These are phyloP conservation scores for Prunella himalayana DNA, from an alignment of 2,113 vertebrate genomes.

Conservation along the genomic window DNA sequence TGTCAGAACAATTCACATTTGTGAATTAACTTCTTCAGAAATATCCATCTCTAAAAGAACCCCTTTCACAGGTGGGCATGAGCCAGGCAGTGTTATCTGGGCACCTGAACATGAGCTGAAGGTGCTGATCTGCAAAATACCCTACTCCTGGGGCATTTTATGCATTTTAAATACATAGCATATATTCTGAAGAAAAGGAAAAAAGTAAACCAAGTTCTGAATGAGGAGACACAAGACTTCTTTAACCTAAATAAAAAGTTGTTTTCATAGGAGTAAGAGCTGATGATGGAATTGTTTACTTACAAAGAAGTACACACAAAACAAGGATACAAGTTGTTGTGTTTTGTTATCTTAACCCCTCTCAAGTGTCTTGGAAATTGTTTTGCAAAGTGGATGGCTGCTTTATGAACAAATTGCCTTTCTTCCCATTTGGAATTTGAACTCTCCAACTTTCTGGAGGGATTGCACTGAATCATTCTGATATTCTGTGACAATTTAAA, in stretches of 20 bases:
- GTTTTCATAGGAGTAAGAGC: not conserved
- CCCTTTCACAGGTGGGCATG: accelerated
- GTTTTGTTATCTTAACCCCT: not conserved
- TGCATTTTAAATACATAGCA: not conserved
- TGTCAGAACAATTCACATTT: not conserved
- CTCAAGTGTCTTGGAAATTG: not conserved
- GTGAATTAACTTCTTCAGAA: not conserved
- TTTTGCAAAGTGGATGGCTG: not conserved
- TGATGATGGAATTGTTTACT: not conserved
- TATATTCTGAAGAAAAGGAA: not conserved
- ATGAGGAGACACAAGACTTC: not conserved
- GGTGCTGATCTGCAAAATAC: not conserved
- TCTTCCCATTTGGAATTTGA: not conserved
- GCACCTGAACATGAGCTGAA: not conserved
- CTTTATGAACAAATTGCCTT: not conserved
- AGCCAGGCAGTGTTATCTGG: not conserved
- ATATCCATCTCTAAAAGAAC: not conserved
- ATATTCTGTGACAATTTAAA: not conserved
- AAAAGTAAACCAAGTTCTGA: not conserved
- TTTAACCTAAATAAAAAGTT: not conserved
- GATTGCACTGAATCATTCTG: not conserved
- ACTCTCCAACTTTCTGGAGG: not conserved
- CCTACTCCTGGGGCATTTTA: not conserved
- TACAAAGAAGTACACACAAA: not conserved
- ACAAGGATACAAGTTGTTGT: not conserved